phyloP scores from a whole-genome alignment of 2,888 invertebrate genomes.

The Tipula confusa region DNA sequence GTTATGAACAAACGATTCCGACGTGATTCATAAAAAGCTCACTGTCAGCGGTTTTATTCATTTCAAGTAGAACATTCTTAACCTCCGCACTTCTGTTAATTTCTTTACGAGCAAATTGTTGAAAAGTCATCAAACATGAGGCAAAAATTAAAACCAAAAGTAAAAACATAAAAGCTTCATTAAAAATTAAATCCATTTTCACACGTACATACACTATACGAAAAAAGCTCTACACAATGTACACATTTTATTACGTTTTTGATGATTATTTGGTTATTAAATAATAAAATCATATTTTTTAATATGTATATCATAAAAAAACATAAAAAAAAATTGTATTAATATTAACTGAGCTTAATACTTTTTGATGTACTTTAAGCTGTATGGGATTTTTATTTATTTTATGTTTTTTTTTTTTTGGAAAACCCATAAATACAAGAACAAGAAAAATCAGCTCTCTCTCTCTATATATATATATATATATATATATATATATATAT shows the following conservation, averaged over 20 bases:
- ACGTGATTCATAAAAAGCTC: background rate
- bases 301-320: background rate
- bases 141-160: background rate
- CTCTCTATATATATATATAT: no score
- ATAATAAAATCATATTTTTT: background rate
- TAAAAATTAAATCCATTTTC: background rate
- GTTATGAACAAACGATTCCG: background rate
- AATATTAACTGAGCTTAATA: background rate
- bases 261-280: slow-evolving; percentile 6
- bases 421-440: background rate
- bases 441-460: background rate
- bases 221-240: background rate
- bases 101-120: background rate
- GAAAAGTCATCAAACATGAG: background rate
- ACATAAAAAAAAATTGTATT: background rate
- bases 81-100: no score
- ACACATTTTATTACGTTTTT: background rate
- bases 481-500: no score
- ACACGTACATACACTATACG: background rate
- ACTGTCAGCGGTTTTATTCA: background rate
- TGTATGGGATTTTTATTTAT: background rate
- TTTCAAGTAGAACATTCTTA: background rate
- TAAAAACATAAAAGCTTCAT: background rate
- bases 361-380: background rate
- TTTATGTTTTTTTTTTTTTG: background rate